Evolutionary conservation across 2,888 invertebrate genomes (phyloP).

Genomic region (Cabera pusaria): DNA sequence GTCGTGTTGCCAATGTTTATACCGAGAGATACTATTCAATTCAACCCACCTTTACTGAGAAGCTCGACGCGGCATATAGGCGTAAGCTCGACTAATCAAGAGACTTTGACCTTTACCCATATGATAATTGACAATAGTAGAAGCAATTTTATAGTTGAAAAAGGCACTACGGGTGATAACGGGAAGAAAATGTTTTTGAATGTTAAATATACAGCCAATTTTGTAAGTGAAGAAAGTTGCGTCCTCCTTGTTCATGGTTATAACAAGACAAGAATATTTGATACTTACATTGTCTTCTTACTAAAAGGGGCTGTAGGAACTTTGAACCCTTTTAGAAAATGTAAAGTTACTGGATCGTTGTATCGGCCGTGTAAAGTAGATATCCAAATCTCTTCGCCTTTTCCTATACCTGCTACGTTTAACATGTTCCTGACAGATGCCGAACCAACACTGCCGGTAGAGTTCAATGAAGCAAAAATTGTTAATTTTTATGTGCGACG

Average conservation of each 20-base stretch:
- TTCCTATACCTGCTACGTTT: constrained; percentile 44
- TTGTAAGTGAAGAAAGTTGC: constrained; percentile 54
- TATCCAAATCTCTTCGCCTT: constrained; percentile 62
- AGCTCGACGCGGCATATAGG: constrained; percentile 60
- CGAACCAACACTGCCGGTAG: constrained; percentile 62
- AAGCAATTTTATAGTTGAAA: constrained; percentile 67
- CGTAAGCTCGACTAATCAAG: constrained; percentile 67
- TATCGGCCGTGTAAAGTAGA: constrained; percentile 70
- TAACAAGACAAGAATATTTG: constrained; percentile 74
- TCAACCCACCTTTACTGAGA: constrained; percentile 72
- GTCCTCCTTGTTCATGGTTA: constrained; percentile 68
- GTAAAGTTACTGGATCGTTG: constrained; percentile 65
- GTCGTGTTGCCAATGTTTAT: constrained; percentile 79
- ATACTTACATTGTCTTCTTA: constrained; percentile 65
- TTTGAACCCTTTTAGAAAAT: constrained; percentile 60
- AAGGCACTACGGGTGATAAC: constrained; percentile 53
- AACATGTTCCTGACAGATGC: constrained; percentile 55
- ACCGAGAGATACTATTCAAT: constrained; percentile 64
- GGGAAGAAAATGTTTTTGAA: constrained; percentile 63
- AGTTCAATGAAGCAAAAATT: constrained; percentile 44
- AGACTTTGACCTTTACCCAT: constrained; percentile 58
- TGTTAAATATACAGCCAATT: constrained; percentile 68
- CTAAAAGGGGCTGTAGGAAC: constrained; percentile 56
- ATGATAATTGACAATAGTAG: constrained; percentile 57
- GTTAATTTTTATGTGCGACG: constrained; percentile 58